Percentiles rank a stretch among this genome's conserved stretches.
Conservation (phyloP, 2,797 vertebrate genomes). For the Rhinogobio ventralis region DNA sequence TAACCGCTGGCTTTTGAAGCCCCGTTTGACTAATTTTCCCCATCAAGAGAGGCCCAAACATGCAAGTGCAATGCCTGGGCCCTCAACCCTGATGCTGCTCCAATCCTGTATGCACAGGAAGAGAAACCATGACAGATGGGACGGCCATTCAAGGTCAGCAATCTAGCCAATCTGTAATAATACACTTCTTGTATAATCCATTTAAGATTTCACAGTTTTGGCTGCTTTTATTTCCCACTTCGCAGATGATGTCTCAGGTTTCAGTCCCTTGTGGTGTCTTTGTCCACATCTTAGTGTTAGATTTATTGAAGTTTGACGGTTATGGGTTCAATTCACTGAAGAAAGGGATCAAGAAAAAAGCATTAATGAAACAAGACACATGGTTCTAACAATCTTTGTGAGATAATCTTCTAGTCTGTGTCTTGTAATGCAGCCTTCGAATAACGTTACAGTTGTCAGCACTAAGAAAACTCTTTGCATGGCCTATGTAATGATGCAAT, state of each 20-base stretch:
- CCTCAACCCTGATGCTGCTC: constrained; percentile 47
- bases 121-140: constrained; percentile 60
- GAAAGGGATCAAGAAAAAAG: constrained; percentile 10
- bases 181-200: constrained; percentile 56
- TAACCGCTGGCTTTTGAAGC: constrained; percentile 43
- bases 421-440: constrained; percentile 38
- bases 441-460: constrained; percentile 61
- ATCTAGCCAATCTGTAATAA: constrained; percentile 47
- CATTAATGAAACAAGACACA: constrained; percentile 30
- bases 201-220: constrained; percentile 58
- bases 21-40: constrained; percentile 37
- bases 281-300: constrained; percentile 8
- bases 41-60: constrained; percentile 45
- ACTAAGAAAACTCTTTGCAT: constrained; percentile 41
- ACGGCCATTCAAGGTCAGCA: constrained; percentile 54
- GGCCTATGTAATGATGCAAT: constrained; percentile 18
- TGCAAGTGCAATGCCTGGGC: constrained; percentile 44
- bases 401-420: constrained; percentile 59
- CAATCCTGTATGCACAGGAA: constrained; percentile 30
- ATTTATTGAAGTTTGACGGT: constrained; percentile 33
- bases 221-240: constrained; percentile 31
- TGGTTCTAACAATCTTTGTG: constrained; percentile 5
- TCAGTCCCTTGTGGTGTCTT: constrained; percentile 7
- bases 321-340: constrained; percentile 29
- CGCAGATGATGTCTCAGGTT: background rate